Conservation (phyloP, 2,888 invertebrate genomes). For the Muschampia plurimacula region DNA sequence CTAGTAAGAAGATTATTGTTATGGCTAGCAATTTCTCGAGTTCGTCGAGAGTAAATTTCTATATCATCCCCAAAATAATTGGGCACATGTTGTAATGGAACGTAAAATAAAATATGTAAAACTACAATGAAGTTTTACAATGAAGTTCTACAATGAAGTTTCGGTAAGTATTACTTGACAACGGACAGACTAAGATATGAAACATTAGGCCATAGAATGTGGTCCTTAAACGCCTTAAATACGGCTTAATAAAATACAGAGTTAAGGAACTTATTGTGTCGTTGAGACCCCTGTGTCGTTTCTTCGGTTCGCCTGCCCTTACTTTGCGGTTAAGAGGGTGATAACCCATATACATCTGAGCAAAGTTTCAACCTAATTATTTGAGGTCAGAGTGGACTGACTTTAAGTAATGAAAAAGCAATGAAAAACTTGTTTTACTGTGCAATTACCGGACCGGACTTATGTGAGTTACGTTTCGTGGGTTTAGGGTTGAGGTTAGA, state of each 20-base stretch:
- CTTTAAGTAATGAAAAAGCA: constrained; percentile 35
- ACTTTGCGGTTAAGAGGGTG: constrained; percentile 48
- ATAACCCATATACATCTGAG: constrained; percentile 47
- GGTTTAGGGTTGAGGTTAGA: neutral
- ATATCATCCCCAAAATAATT: neutral
- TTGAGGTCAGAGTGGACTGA: constrained; percentile 42
- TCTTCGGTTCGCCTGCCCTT: constrained; percentile 42
- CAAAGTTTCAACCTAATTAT: constrained; percentile 47
- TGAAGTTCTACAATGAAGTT: neutral
- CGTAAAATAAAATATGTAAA: no score
- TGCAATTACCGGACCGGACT: constrained; percentile 24
- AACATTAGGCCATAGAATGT: constrained; percentile 29
- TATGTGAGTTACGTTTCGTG: constrained; percentile 17
- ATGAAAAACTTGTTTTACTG: constrained; percentile 37
- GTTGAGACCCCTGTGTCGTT: constrained; percentile 40
- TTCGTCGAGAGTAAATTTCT: neutral
- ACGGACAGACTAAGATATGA: constrained; percentile 21
- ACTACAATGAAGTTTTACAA: no score
- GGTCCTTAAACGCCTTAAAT: constrained; percentile 27
- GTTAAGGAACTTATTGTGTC: constrained; percentile 47
- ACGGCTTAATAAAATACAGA: constrained; percentile 43
- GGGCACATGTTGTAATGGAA: neutral
- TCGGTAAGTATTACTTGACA: neutral
- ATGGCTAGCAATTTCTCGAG: neutral
- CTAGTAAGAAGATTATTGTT: constrained; percentile 2